These are phyloP conservation scores for Homarus americanus DNA, from an alignment of 1,140 invertebrate species.

Conservation along the genomic window DNA sequence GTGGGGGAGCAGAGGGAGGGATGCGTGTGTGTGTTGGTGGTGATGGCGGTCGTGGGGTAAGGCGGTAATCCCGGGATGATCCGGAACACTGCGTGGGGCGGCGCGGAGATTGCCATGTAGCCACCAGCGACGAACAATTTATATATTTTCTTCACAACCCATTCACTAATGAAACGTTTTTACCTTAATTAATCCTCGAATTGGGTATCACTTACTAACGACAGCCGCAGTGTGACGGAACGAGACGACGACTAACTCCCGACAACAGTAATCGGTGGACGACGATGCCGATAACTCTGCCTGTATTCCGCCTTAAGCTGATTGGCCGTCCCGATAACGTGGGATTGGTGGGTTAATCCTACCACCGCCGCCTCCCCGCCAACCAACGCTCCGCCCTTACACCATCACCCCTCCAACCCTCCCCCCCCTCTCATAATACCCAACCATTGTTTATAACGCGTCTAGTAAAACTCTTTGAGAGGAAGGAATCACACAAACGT, in stretches of 20 bases:
- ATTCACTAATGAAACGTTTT: no score
- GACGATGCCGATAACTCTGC: not conserved
- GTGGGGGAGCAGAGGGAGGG: not conserved
- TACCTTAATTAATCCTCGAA: no score
- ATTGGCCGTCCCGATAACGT: conserved; percentile 69
- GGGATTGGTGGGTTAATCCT: conserved; percentile 67
- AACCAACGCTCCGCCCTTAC: conserved; percentile 55
- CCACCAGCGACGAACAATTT: not conserved
- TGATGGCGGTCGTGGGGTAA: conserved; percentile 66
- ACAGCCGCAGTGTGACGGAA: no score
- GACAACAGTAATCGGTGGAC: not conserved
- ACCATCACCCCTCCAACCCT: conserved; percentile 3
- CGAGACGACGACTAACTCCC: not conserved
- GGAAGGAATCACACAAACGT: no score
- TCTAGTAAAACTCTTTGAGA: not conserved
- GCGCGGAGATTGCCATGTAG: conserved; percentile 56
- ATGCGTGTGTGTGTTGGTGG: conserved; percentile 9
- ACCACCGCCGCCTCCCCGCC: conserved; percentile 64
- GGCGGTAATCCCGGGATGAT: conserved; percentile 69
- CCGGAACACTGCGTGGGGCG: conserved; percentile 56
- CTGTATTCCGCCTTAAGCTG: conserved; percentile 65
- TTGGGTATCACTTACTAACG: no score
- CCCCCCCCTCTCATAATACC: conserved; percentile 1
- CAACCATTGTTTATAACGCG: not conserved
- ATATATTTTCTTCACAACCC: not conserved